Evolutionary conservation across 1,140 invertebrate genomes (phyloP).

Genomic region (Papilio xuthus): DNA sequence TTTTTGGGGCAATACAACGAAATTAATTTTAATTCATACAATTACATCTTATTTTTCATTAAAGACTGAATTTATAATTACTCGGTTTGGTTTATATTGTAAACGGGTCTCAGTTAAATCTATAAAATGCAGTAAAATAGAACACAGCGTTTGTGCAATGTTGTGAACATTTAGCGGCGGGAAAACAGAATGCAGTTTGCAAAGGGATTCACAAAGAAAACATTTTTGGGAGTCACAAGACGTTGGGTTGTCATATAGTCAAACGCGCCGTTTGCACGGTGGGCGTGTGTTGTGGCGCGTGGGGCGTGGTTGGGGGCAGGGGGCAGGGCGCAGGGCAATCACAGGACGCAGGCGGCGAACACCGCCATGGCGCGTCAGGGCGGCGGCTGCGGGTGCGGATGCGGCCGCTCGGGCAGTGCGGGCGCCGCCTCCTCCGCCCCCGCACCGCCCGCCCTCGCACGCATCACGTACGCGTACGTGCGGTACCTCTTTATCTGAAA

Average conservation of each 20-base stretch:
- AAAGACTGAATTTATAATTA: neutral
- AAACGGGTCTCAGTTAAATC: neutral
- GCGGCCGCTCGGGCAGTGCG: slow-evolving; percentile 61
- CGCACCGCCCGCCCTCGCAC: slow-evolving; percentile 88
- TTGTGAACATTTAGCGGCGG: slow-evolving; percentile 13
- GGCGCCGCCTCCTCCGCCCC: slow-evolving; percentile 89
- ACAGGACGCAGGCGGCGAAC: slow-evolving; percentile 90
- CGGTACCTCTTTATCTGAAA: slow-evolving; percentile 92
- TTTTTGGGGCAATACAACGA: neutral
- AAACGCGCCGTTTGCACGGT: neutral
- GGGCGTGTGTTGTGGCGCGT: neutral
- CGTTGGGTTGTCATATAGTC: neutral
- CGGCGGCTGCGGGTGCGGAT: slow-evolving; percentile 80
- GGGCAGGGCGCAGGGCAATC: slow-evolving; percentile 69
- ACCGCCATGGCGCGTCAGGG: slow-evolving; percentile 87
- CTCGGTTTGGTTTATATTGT: neutral
- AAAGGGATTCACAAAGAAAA: neutral
- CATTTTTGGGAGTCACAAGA: neutral
- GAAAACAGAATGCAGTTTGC: neutral
- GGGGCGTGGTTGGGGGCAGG: slow-evolving; percentile 35
- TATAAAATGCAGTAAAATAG: neutral
- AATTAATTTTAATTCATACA: neutral
- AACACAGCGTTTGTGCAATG: neutral
- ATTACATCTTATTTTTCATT: neutral
- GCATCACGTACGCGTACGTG: slow-evolving; percentile 91